Evolutionary conservation across 2,888 invertebrate species (phyloP), one percentile per base, ranked within the genome.

Genomic region (Chaitophorus viminalis): DNA sequence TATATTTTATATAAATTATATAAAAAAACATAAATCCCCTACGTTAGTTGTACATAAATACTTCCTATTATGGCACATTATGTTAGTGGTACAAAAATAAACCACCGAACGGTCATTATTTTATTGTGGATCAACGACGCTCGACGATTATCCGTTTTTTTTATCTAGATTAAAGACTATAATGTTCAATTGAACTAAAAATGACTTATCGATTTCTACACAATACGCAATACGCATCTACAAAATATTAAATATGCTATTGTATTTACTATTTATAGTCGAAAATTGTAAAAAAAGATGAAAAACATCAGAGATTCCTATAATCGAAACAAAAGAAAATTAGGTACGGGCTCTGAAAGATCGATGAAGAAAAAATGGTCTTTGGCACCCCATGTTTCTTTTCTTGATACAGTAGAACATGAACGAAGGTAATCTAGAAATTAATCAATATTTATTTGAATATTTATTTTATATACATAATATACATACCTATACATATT

Each of bases 221-320:
- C 54, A 54, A 8, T 54, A 54, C 54, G 11, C 54, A 54, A 54
- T 54, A 54, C 54, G 54, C 54, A 54, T 54, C 70, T 72, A 31
- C 31, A 72, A 14, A 72, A 72, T 72, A 72, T 72, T 31, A 72
- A 72, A 72, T 18, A 5, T 31, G 18, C 31, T 78, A 31, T 77
- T 46, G 29, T 78, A 14, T 70, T n/a, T 70, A n/a, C 46, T 76
- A 68, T 54, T 87, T 89, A 46, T 83, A 89, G 89, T 83, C 33
- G 84, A 68, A 60, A 54, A 84, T 29, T 89, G 89, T 82, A 89
- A 89, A 82, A 83, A 89, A 82, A 76, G 89, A 60, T 89, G 88
- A 89, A 79, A 77, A 89, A 89, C 54, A 89, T 89, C 39, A 89
- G 88, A 77, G 89, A 89, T 54, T 89, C 89, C 6, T 86, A 88